Conservation (phyloP, 2,888 invertebrate genomes). For the Ormyrus rosae region DNA sequence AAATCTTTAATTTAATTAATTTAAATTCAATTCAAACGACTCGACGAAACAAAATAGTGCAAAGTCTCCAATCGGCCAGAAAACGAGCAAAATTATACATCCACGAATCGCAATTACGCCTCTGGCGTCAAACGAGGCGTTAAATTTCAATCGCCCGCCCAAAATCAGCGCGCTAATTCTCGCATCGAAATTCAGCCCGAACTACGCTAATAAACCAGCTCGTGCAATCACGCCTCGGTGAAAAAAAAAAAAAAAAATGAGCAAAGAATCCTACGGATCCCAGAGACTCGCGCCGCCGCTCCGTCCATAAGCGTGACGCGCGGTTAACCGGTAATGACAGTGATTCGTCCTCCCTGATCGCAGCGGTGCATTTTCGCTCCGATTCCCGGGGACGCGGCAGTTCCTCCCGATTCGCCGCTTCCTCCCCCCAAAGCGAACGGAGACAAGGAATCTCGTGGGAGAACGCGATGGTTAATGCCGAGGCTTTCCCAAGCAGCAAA, state of each 20-base stretch:
- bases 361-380: slow-evolving; percentile 12
- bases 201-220: too few relatives aligned
- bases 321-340: slow-evolving; percentile 46
- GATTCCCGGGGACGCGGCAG: background rate
- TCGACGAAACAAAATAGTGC: too few relatives aligned
- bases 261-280: background rate
- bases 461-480: background rate
- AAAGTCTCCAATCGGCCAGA: too few relatives aligned
- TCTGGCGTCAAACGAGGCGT: background rate
- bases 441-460: slow-evolving; percentile 1
- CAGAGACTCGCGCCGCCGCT: slow-evolving; percentile 26
- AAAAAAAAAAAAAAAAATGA: background rate
- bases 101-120: background rate
- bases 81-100: background rate
- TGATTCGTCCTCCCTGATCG: background rate
- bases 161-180: background rate
- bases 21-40: too few relatives aligned
- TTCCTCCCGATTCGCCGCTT: slow-evolving; percentile 1
- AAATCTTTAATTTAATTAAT: too few relatives aligned
- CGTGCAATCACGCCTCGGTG: too few relatives aligned
- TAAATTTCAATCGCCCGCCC: background rate
- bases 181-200: too few relatives aligned
- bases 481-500: background rate
- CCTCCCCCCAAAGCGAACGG: slow-evolving; percentile 2
- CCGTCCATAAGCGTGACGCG: slow-evolving; percentile 38